Evolutionary conservation across 2,797 vertebrate species (phyloP).

Genomic region (Chloroceryle amazona): DNA sequence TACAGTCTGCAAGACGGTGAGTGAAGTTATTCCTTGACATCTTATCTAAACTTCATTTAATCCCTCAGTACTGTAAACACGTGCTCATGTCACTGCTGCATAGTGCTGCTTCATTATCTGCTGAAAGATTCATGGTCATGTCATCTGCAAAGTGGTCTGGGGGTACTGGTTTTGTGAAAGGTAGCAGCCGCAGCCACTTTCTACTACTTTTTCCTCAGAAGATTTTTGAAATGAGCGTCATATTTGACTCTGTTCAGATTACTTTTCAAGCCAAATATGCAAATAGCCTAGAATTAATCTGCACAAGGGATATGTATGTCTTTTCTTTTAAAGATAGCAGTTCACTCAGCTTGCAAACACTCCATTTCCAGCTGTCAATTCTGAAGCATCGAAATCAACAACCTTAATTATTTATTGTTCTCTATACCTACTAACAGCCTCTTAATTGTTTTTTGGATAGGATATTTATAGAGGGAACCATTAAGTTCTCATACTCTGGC

Average conservation of each 20-base stretch:
- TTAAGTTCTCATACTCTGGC: constrained; percentile 35
- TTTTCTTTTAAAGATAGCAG: not conserved
- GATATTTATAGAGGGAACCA: constrained; percentile 48
- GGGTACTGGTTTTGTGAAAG: not conserved
- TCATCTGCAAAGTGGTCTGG: not conserved
- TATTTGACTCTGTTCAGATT: not conserved
- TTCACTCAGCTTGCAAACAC: not conserved
- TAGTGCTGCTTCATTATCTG: not conserved
- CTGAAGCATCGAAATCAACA: constrained; percentile 73
- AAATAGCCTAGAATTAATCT: constrained; percentile 24
- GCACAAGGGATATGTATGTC: not conserved
- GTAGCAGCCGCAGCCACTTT: not conserved
- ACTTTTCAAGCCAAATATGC: constrained; percentile 22
- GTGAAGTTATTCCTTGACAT: constrained; percentile 20
- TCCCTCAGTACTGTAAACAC: not conserved
- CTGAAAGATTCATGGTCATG: not conserved
- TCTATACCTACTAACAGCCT: constrained; percentile 59
- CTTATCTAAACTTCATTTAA: not conserved
- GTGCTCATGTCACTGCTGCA: constrained; percentile 13
- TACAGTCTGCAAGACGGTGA: not conserved
- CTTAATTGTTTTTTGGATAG: constrained; percentile 69
- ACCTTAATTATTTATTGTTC: constrained; percentile 73
- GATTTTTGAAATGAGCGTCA: constrained; percentile 2
- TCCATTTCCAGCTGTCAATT: constrained; percentile 60
- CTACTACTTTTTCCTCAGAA: not conserved